These are phyloP conservation scores for Zaprionus ornatus DNA, from an alignment of 1,140 invertebrate genomes.

Conservation along the genomic window DNA sequence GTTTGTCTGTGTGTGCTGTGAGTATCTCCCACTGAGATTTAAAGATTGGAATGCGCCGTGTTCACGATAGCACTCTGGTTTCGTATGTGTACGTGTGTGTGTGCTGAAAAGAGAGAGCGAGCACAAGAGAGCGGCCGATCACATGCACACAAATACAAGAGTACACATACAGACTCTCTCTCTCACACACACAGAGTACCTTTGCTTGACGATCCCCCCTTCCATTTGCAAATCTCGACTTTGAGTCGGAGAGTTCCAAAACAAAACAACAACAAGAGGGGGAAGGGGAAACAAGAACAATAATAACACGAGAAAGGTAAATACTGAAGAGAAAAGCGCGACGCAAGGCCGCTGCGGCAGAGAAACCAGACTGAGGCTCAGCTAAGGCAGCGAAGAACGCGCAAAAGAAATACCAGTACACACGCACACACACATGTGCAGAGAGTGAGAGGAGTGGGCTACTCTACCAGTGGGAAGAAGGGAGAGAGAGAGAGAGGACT, in stretches of 20 bases:
- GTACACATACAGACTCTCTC: too few species aligned
- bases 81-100: slow-evolving; percentile 7
- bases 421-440: neutral
- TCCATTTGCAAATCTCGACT: slow-evolving; percentile 35
- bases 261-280: slow-evolving; percentile 33
- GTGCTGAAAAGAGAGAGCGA: slow-evolving; percentile 21
- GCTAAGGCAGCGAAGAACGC: slow-evolving; percentile 36
- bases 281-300: slow-evolving; percentile 42
- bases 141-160: slow-evolving; percentile 15
- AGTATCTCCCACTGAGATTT: slow-evolving; percentile 75
- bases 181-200: slow-evolving; percentile 17
- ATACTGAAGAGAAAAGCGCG: slow-evolving; percentile 58
- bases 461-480: slow-evolving; percentile 2
- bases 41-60: slow-evolving; percentile 76
- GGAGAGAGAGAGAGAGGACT: neutral
- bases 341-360: slow-evolving; percentile 52
- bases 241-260: slow-evolving; percentile 9
- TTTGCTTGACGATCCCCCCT: slow-evolving; percentile 10
- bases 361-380: slow-evolving; percentile 35
- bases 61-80: slow-evolving; percentile 49
- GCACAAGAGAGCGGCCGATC: slow-evolving; percentile 29
- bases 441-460: slow-evolving; percentile 26
- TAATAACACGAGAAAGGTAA: slow-evolving; percentile 57
- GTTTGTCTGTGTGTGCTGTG: slow-evolving; percentile 15
- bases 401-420: slow-evolving; percentile 50